phyloP scores from a whole-genome alignment of 2,113 vertebrate genomes.

The Hypanus sabinus region DNA sequence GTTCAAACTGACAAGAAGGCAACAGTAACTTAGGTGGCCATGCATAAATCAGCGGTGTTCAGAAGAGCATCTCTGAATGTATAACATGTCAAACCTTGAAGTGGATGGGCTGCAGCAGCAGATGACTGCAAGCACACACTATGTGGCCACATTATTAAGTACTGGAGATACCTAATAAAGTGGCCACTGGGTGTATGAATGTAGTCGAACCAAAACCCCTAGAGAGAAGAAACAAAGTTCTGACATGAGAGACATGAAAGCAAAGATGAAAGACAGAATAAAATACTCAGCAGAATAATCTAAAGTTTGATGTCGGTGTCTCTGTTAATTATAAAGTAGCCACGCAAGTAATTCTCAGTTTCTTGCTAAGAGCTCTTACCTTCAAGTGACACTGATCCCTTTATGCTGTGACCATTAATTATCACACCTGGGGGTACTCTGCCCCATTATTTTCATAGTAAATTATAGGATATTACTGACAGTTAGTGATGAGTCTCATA shows the following conservation, averaged over 20 bases:
- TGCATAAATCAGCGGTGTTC: too few relatives aligned
- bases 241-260: not conserved
- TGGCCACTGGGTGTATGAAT: not conserved
- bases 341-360: not conserved
- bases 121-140: too few relatives aligned
- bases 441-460: constrained; percentile 16
- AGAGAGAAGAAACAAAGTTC: not conserved
- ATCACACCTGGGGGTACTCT: not conserved
- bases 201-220: not conserved
- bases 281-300: not conserved
- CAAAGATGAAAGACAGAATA: not conserved
- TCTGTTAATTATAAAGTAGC: constrained; percentile 11
- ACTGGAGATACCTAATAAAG: too few relatives aligned
- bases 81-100: too few relatives aligned
- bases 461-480: constrained; percentile 29
- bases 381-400: not conserved
- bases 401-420: constrained; percentile 15
- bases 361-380: not conserved
- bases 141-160: too few relatives aligned
- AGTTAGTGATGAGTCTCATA: not conserved
- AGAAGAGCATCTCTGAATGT: too few relatives aligned
- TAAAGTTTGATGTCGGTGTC: not conserved
- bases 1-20: too few relatives aligned
- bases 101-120: too few relatives aligned
- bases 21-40: too few relatives aligned